A percentile compares a stretch with the other conserved stretches of the same genome.
These are phyloP conservation scores for Chlamydotis undulata DNA, from an alignment of 2,113 vertebrate genomes.

Conservation along the genomic window DNA sequence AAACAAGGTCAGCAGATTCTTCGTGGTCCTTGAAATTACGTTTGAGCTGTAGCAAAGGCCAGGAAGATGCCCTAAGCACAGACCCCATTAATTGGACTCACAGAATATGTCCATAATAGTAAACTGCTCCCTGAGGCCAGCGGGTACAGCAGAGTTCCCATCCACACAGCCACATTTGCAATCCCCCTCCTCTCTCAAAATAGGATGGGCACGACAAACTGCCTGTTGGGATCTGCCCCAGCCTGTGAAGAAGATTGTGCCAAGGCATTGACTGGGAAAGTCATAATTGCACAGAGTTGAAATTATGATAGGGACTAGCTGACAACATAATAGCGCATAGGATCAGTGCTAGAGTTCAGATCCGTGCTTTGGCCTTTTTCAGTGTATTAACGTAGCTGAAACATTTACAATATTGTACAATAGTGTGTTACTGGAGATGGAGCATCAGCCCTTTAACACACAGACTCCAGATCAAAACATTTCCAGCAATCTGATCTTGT, in stretches of 20 bases:
- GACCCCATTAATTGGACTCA: background rate
- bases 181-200: background rate
- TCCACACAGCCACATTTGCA: background rate
- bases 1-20: slow-evolving; percentile 48
- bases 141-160: background rate
- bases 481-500: background rate
- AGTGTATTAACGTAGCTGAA: background rate
- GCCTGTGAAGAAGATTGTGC: background rate
- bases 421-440: background rate
- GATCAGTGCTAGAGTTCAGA: background rate
- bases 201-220: background rate
- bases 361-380: background rate
- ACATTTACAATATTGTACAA: background rate
- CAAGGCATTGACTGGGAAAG: background rate
- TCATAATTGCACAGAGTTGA: background rate
- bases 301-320: background rate
- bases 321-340: background rate
- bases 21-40: slow-evolving; percentile 27
- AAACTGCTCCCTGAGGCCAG: background rate
- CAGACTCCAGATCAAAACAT: background rate
- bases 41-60: background rate
- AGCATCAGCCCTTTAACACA: background rate
- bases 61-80: background rate
- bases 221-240: background rate
- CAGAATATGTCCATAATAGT: background rate